A percentile compares a stretch with the other conserved stretches of the same genome.
These are phyloP conservation scores for Hapalemur alaotrensis DNA, from an alignment of 2,797 vertebrate species.

Conservation along the genomic window DNA sequence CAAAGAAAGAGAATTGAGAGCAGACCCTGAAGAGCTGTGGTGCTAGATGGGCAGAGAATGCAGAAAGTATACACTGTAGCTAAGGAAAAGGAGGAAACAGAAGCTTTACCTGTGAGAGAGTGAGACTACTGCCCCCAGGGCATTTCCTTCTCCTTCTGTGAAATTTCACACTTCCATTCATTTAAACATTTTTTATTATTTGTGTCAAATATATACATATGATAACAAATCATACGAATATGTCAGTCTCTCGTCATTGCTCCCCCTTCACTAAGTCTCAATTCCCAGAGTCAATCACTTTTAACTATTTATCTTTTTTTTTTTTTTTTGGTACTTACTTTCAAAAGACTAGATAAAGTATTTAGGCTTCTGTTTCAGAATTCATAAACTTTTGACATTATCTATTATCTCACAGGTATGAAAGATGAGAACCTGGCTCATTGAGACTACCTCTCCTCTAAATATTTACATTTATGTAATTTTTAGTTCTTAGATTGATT, in stretches of 20 bases:
- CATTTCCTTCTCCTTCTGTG: not conserved
- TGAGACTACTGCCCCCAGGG: not conserved
- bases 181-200: not conserved
- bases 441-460: not conserved
- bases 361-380: not conserved
- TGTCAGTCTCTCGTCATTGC: not conserved
- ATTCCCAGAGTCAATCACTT: not conserved
- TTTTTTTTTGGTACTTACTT: not conserved
- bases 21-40: not conserved
- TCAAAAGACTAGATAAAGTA: not conserved
- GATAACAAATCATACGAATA: not conserved
- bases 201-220: not conserved
- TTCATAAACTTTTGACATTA: not conserved
- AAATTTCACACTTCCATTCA: not conserved
- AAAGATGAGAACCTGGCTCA: not conserved
- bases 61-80: not conserved
- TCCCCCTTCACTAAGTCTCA: not conserved
- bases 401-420: not conserved
- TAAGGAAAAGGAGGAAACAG: not conserved
- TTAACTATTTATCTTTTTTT: not conserved
- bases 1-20: not conserved
- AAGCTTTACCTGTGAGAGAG: not conserved
- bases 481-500: conserved; percentile 13
- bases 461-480: not conserved
- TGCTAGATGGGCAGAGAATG: not conserved